Conservation (phyloP, 2,888 invertebrate genomes). For the Lycocerus yunnanus region DNA sequence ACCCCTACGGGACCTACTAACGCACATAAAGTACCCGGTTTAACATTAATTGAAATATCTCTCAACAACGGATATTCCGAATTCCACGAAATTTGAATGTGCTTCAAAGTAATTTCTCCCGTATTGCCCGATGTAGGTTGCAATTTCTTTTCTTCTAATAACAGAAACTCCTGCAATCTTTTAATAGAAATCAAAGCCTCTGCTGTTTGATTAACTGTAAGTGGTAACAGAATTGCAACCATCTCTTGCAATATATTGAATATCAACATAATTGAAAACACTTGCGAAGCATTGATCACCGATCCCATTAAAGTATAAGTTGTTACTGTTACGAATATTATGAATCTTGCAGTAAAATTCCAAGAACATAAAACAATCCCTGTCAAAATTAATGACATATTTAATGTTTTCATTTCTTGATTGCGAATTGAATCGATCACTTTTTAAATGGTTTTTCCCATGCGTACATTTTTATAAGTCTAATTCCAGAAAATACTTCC, state of each 20-base stretch:
- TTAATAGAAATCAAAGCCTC: constrained; percentile 62
- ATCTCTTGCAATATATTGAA: background rate
- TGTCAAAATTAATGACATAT: background rate
- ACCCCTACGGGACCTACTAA: constrained; percentile 90
- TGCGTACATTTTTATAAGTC: background rate
- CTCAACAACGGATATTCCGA: constrained; percentile 39
- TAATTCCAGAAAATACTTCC: background rate
- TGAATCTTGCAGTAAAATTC: background rate
- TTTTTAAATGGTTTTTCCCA: background rate
- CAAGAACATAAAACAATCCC: background rate
- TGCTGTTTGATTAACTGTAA: constrained; percentile 46
- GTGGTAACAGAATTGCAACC: background rate
- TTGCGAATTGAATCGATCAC: background rate
- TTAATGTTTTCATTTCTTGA: background rate
- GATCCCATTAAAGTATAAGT: background rate
- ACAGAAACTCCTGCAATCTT: constrained; percentile 62
- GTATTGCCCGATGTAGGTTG: background rate
- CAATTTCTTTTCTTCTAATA: constrained; percentile 61
- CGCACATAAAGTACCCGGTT: constrained; percentile 64
- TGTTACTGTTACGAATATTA: background rate
- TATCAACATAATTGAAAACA: background rate
- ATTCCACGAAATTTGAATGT: constrained; percentile 45
- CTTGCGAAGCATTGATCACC: background rate
- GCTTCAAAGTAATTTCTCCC: constrained; percentile 35
- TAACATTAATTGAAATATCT: constrained; percentile 55